Base-by-base conservation (phyloP, 2,797 vertebrate species). In the Crenichthys baileyi region DNA sequence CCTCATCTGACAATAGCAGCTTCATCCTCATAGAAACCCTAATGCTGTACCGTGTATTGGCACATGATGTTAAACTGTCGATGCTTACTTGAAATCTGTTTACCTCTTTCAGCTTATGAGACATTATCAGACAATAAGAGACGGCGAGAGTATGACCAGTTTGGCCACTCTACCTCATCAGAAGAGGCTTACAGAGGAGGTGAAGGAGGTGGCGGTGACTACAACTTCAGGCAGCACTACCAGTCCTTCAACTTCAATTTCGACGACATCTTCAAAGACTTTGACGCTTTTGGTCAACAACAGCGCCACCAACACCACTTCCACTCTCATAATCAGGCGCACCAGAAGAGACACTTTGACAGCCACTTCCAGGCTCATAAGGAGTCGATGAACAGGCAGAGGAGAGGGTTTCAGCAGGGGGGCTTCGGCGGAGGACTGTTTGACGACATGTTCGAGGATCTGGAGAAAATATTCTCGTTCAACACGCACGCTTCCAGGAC, bases 381-480 rank as follows among this genome's bases (percentile, higher is more conserved):
- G 63, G 92, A 94, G 73, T 11, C 92, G 0, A 71, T 85, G 83
- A 89, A 92, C 82, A 75, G 81, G 51, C 90, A 92, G 16, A 91
- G 83, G 88, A 88, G 90, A 18, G 91, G 87, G 67, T 94, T 95
- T 73, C 93, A 93, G 80, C 90, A 94, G 36, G 79, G 85, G 1
- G 70, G 73, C 5, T 95, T 95, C 15, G 88, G 93, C 0, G 90
- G 87, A 4, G 91, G 93, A 86, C 71, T 97, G 26, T 99, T 98
- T 81, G 97, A 98, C 77, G 96, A 98, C 80, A 94, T 99, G 93
- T 98, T 99, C 87, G 98, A 99, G 31, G 95, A 99, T 91, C 96
- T 98, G 97, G 98, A 99, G 90, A 99, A 98, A 90, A 98, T 99
- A 97, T 99, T 99, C 95, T 97, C 98, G 0, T 98, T 99, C 76